Percentiles rank a stretch among this genome's conserved stretches.
phyloP scores from a whole-genome alignment of 2,797 vertebrate species.

The Tadarida brasiliensis region DNA sequence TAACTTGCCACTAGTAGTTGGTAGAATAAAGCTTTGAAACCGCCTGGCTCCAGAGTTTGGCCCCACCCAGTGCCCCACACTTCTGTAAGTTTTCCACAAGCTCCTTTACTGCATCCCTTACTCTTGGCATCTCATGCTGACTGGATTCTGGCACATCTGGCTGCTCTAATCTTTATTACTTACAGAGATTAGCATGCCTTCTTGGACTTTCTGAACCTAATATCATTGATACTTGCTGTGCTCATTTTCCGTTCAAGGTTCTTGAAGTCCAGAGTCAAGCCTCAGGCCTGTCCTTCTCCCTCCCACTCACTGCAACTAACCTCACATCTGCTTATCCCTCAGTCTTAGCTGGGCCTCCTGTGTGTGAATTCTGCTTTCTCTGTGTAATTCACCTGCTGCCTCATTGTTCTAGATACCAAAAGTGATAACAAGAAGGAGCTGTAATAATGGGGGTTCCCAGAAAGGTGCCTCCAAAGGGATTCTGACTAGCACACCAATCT shows the following conservation, averaged over 20 bases:
- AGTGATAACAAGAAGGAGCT: not conserved
- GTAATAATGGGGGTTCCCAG: not conserved
- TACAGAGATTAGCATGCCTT: not conserved
- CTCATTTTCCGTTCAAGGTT: not conserved
- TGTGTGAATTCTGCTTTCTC: not conserved
- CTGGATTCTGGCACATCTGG: not conserved
- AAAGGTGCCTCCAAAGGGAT: not conserved
- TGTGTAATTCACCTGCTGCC: not conserved
- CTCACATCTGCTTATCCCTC: not conserved
- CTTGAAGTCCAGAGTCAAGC: not conserved
- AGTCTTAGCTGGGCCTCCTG: not conserved
- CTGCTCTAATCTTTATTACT: conserved; percentile 12
- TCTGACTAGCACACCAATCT: not conserved
- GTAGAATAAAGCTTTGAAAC: not conserved
- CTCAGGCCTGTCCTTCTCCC: not conserved
- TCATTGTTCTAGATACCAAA: not conserved
- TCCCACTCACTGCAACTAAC: not conserved
- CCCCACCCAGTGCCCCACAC: not conserved
- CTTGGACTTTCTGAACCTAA: conserved; percentile 18
- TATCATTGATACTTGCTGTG: not conserved
- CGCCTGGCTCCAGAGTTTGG: not conserved
- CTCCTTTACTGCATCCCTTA: not conserved
- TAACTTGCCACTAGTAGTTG: not conserved
- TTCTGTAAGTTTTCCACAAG: not conserved
- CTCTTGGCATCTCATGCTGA: not conserved